Base-by-base conservation (phyloP, 2,888 invertebrate genomes). In the Drosophila infuscata region DNA sequence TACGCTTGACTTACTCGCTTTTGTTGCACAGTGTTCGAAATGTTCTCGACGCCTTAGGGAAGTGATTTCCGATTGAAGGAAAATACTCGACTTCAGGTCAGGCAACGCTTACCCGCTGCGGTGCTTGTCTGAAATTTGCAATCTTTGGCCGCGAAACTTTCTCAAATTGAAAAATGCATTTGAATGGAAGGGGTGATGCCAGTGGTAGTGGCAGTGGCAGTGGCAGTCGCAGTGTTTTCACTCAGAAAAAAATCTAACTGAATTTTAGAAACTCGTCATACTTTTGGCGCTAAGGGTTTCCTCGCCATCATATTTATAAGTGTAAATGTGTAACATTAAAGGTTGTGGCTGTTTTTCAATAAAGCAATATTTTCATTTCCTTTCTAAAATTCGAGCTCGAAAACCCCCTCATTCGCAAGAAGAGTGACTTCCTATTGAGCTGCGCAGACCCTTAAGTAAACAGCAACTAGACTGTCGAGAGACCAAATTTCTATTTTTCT, bases 131-230 rank as follows among this genome's bases (percentile, higher is more conserved):
- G 7, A 68, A 81, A 77, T 79, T 81, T 78, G 74, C 79, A 79
- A 81, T 79, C 79, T 82, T 79, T 70, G 76, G 70, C 71, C 72
- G 70, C 65, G 68, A 73, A 86, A 86, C 86, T 86, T 86, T 86
- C 86, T 81, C 86, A 77, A 79, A 84, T 81, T 81, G 76, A 82
- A 87, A 82, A 83, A 81, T 77, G 76, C 79, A 78, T 74, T 82
- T 70, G 72, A 77, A 62, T 66, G 36, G 48, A 57, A 29, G n/a
- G 59, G 49, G 30, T 41, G 30, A 33, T 43, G 48, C 54, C 60
- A 62, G 35, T 36, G 41, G 57, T 48, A 63, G 43, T 7, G 29
- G 54, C 61, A 58, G 25, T 15, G 8, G 8, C 15, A 3, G 46
- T 15, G 15, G 54, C 61, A 58, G 25, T 15, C 15, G 8, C 15